These are phyloP conservation scores for Hippocampus mohnikei DNA, from an alignment of 2,113 vertebrate species.

Conservation along the genomic window DNA sequence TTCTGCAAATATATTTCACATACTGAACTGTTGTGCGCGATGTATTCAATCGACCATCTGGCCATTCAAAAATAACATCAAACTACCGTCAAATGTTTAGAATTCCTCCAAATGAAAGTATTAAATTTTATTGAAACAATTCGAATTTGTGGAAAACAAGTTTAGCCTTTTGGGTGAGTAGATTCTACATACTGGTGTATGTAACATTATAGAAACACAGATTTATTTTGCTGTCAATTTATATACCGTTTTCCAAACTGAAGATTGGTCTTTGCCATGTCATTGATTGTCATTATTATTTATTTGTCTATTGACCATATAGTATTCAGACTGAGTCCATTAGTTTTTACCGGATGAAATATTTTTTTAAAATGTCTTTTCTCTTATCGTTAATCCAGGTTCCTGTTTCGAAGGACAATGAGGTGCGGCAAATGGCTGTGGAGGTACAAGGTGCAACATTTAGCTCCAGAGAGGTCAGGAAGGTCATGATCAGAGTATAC, in stretches of 20 bases:
- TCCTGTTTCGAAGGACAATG: constrained; percentile 23
- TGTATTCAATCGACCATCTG: too few species aligned
- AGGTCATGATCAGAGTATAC: constrained; percentile 51
- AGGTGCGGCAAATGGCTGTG: constrained; percentile 46
- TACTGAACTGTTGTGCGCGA: too few species aligned
- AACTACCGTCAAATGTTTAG: too few species aligned
- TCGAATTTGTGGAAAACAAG: too few species aligned
- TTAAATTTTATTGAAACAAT: too few species aligned
- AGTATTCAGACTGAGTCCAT: not conserved
- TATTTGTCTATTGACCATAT: not conserved
- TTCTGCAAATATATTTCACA: not conserved
- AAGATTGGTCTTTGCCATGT: not conserved
- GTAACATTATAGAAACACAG: too few species aligned
- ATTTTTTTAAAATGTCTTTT: not conserved
- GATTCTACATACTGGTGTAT: not conserved
- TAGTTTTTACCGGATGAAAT: not conserved
- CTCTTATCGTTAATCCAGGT: constrained; percentile 27
- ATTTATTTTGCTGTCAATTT: too few species aligned
- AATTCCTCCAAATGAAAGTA: too few species aligned
- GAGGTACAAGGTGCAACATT: constrained; percentile 51
- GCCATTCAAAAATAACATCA: too few species aligned
- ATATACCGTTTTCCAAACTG: too few species aligned
- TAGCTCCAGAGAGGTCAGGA: constrained; percentile 49
- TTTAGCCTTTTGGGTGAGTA: too few species aligned
- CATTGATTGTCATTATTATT: not conserved